Evolutionary conservation across 2,888 invertebrate species (phyloP).

Genomic region (Azorinus chamasolen): DNA sequence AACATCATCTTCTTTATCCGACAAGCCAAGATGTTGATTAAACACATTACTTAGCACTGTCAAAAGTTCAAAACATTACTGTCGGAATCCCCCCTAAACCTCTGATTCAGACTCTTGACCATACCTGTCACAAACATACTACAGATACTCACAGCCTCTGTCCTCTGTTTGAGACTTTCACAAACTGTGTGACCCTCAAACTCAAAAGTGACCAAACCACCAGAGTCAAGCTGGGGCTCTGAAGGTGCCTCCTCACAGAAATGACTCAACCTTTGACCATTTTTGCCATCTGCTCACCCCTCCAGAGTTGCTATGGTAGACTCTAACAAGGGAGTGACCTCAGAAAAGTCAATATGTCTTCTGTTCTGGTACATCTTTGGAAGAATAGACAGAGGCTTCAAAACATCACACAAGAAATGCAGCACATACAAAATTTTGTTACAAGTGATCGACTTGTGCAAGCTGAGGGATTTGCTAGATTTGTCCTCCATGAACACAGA

Average conservation of each 20-base stretch:
- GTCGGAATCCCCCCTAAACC: not conserved
- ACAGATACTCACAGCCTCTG: not conserved
- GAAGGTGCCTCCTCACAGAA: slow-evolving; percentile 40
- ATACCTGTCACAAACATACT: not conserved
- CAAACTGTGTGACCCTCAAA: not conserved
- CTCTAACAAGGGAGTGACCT: slow-evolving; percentile 51
- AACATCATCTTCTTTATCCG: too few relatives aligned
- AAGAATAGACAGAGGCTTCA: slow-evolving; percentile 51
- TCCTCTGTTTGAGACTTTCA: not conserved
- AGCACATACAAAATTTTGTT: too few relatives aligned
- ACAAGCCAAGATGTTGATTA: too few relatives aligned
- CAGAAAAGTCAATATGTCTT: slow-evolving; percentile 49
- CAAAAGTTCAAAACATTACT: too few relatives aligned
- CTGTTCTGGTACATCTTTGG: slow-evolving; percentile 56
- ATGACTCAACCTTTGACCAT: slow-evolving; percentile 20
- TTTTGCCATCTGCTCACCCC: slow-evolving; percentile 16
- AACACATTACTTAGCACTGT: too few relatives aligned
- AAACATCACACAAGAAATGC: too few relatives aligned
- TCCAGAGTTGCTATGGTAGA: slow-evolving; percentile 32
- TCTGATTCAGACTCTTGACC: not conserved
- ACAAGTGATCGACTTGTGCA: too few relatives aligned
- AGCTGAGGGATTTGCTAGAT: slow-evolving; percentile 34
- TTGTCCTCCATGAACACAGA: slow-evolving; percentile 50
- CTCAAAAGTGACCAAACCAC: not conserved
- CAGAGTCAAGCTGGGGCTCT: too few relatives aligned